A percentile compares a stretch with the other conserved stretches of the same genome.
phyloP scores from a whole-genome alignment of 2,888 invertebrate genomes.

The Agrenia bidenticulata region DNA sequence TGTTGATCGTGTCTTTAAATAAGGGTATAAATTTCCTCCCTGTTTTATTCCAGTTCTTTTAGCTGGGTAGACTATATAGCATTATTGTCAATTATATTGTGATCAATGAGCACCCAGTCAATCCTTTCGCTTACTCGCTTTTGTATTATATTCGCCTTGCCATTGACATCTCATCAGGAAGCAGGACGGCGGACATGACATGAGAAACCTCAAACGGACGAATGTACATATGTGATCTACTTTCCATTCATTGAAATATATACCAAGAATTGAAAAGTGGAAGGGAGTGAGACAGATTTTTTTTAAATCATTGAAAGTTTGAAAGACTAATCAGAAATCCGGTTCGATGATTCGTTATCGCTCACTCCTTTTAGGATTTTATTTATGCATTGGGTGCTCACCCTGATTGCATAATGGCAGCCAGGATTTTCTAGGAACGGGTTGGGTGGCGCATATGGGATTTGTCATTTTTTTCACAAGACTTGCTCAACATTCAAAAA shows the following conservation, averaged over 20 bases:
- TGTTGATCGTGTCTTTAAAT: too few species aligned
- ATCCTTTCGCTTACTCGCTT: not conserved
- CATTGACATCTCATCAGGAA: constrained; percentile 7
- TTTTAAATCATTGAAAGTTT: constrained; percentile 1
- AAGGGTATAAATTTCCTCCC: too few species aligned
- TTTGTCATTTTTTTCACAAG: not conserved
- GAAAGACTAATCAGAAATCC: constrained; percentile 9
- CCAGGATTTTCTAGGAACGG: not conserved
- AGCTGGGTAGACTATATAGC: too few species aligned
- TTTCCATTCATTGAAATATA: constrained; percentile 6
- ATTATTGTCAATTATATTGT: too few species aligned
- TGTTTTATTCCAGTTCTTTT: too few species aligned
- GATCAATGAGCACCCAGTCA: constrained; percentile 7
- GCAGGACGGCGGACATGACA: not conserved
- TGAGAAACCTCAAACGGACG: not conserved
- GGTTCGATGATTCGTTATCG: constrained; percentile 10
- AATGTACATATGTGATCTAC: not conserved
- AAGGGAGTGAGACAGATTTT: constrained; percentile 2
- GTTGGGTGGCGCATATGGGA: constrained; percentile 4
- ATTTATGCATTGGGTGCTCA: too few species aligned
- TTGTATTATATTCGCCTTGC: not conserved
- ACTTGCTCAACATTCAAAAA: not conserved
- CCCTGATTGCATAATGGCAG: constrained; percentile 1
- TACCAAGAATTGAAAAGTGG: constrained; percentile 1
- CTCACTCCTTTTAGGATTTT: not conserved